A percentile compares a stretch with the other conserved stretches of the same genome.
Evolutionary conservation across 2,888 invertebrate species (phyloP).

Genomic region (Hyppa rectilinea): DNA sequence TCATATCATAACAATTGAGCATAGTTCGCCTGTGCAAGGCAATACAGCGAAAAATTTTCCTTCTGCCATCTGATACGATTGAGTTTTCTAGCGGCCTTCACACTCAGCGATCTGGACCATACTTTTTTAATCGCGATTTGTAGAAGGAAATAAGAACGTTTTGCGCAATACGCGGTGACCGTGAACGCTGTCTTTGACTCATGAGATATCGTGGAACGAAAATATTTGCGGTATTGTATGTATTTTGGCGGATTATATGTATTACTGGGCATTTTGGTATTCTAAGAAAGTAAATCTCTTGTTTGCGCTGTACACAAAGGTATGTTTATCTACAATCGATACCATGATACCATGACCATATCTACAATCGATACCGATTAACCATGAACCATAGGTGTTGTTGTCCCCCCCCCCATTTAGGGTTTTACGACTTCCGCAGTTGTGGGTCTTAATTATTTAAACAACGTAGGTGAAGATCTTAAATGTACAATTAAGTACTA

Average conservation of each 20-base stretch:
- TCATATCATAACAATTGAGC: constrained; percentile 56
- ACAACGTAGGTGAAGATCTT: background rate
- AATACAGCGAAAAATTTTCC: constrained; percentile 34
- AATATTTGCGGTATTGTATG: constrained; percentile 48
- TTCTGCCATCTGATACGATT: constrained; percentile 47
- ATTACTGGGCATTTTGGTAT: constrained; percentile 26
- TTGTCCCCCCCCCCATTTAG: background rate
- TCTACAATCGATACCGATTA: background rate
- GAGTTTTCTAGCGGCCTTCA: constrained; percentile 68
- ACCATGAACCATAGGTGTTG: background rate
- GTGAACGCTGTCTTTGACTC: constrained; percentile 74
- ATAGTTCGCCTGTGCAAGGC: constrained; percentile 21
- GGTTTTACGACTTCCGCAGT: constrained; percentile 21
- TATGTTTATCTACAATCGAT: background rate
- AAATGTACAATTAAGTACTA: background rate
- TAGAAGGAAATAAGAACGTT: constrained; percentile 67
- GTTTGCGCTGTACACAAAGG: background rate
- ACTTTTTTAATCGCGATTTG: constrained; percentile 68
- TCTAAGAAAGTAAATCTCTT: constrained; percentile 42
- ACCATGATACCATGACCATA: no score
- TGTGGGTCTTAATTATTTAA: background rate
- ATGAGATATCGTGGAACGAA: constrained; percentile 53
- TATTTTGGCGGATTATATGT: constrained; percentile 37
- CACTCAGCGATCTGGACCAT: constrained; percentile 65
- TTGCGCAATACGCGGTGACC: constrained; percentile 77